These are phyloP conservation scores for Beris morrisii DNA, from an alignment of 2,888 invertebrate species.

Conservation along the genomic window DNA sequence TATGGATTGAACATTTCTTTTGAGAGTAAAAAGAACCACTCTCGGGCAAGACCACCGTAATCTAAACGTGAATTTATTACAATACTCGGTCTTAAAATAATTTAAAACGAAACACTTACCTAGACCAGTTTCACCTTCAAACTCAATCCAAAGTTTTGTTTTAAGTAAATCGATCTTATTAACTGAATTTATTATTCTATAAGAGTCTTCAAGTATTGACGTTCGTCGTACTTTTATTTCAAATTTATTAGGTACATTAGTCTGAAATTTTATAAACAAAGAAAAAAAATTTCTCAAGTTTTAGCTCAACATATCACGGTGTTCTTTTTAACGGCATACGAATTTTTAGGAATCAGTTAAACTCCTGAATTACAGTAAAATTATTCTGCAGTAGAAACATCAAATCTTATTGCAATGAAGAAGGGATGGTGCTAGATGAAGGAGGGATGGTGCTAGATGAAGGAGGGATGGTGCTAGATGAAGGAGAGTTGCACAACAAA, in stretches of 20 bases:
- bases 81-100: slow-evolving; percentile 12
- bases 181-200: slow-evolving; percentile 89
- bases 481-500: too few relatives aligned
- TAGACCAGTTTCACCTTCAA: slow-evolving; percentile 92
- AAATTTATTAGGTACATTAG: slow-evolving; percentile 95
- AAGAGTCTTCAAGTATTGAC: slow-evolving; percentile 96
- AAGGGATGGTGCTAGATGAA: too few relatives aligned
- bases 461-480: too few relatives aligned
- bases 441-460: too few relatives aligned
- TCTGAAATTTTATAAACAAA: slow-evolving; percentile 61
- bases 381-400: too few relatives aligned
- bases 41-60: slow-evolving; percentile 94
- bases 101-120: slow-evolving; percentile 55
- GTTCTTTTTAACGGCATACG: too few relatives aligned
- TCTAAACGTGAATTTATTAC: slow-evolving; percentile 60
- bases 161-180: slow-evolving; percentile 89
- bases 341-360: too few relatives aligned
- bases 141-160: slow-evolving; percentile 98
- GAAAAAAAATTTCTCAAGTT: too few relatives aligned
- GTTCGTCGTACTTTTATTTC: slow-evolving; percentile 91
- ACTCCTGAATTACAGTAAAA: too few relatives aligned
- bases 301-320: too few relatives aligned
- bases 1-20: slow-evolving; percentile 99
- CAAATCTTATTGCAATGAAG: too few relatives aligned
- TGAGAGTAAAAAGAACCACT: slow-evolving; percentile 98